Evolutionary conservation across 2,888 invertebrate genomes (phyloP), one percentile per base, ranked within the genome.

Genomic region (Steromphala cineraria): DNA sequence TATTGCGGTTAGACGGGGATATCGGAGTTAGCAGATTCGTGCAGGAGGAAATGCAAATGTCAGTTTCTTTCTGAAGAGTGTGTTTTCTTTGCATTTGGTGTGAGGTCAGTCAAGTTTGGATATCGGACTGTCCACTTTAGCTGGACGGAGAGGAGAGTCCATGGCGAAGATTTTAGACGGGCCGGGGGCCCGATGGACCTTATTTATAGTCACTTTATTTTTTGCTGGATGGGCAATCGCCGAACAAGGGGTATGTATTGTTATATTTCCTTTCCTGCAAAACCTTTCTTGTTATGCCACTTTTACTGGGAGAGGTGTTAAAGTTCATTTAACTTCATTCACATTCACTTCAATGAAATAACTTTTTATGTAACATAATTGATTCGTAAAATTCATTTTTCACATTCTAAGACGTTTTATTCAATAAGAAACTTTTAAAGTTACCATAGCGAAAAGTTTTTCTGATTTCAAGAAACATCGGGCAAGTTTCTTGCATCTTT

Each of bases 221-320:
- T 75, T 40, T 75, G 24, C 24, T 40, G 75, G 75, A 52, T 75
- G 75, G 75, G 52, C 75, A 46, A 52, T 75, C 52, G 75, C 75
- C 24, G 75, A 75, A 19, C 75, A 75, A 52, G 75, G 75, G 40
- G 75, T 75, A 53, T 19, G 75, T 75, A 75, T 21, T 10, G 17
- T 15, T 17, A 24, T 24, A 1, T 56, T 24, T n/a, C 13, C 19
- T n/a, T 56, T 19, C 1, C 2, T 4, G n/a, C 21, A 21, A 7
- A 10, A 7, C 1, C 19, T 24, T 24, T 24, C 19, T 56, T 13
- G 4, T 24, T 17, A 24, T 7, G n/a, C 36, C 2, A 24, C 56
- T 56, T 56, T 56, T 56, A 19, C n/a, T 4, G 1, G 56, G 8
- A 8, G 8, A 56, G n/a, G 7, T 56, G 21, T 56, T 4, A 24